Conservation (phyloP, 2,888 invertebrate species). For the Scaptomyza polygonia region DNA sequence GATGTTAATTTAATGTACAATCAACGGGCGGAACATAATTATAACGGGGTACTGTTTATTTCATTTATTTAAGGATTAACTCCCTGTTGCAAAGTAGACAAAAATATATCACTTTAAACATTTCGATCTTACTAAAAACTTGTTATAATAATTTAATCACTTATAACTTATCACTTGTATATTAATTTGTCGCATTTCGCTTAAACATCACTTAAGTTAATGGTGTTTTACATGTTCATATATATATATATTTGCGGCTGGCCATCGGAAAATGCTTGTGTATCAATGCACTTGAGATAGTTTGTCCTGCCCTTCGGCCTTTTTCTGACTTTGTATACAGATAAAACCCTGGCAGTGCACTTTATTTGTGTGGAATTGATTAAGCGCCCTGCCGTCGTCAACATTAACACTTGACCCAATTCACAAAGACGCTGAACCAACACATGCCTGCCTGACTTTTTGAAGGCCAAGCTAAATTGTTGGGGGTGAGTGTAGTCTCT, state of each 20-base stretch:
- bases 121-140: too few relatives aligned
- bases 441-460: conserved; percentile 16
- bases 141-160: too few relatives aligned
- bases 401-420: conserved; percentile 72
- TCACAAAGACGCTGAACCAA: conserved; percentile 27
- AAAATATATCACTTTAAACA: too few relatives aligned
- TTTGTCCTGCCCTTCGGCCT: conserved; percentile 28
- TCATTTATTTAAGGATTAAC: too few relatives aligned
- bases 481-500: conserved; percentile 8
- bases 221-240: conserved; percentile 15
- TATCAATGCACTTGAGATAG: conserved; percentile 49
- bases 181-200: conserved; percentile 13
- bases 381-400: conserved; percentile 32
- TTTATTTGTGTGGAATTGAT: conserved; percentile 62
- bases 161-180: too few relatives aligned
- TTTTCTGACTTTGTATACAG: conserved; percentile 7
- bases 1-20: neutral
- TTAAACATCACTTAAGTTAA: conserved; percentile 13
- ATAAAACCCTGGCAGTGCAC: conserved; percentile 27
- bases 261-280: conserved; percentile 27
- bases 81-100: too few relatives aligned
- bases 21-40: neutral
- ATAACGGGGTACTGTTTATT: neutral
- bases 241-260: conserved; percentile 31
- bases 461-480: conserved; percentile 51